These are phyloP conservation scores for Dermochelys coriacea DNA, from an alignment of 2,797 vertebrate species.

Conservation along the genomic window DNA sequence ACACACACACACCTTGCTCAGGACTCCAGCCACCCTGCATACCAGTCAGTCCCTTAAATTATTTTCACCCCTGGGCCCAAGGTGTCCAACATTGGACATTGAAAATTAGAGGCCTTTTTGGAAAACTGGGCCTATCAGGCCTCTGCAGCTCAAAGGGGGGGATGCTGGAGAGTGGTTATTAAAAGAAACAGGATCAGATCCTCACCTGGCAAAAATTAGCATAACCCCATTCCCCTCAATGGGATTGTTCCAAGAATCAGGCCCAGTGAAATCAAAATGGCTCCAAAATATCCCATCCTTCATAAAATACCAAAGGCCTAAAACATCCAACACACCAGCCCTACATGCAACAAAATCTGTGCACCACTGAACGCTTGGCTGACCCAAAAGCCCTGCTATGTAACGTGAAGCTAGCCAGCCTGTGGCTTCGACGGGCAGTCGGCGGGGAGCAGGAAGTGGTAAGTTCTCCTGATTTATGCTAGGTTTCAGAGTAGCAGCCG, in stretches of 20 bases:
- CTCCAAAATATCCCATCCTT: not conserved
- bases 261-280: not conserved
- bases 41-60: no score
- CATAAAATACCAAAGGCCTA: not conserved
- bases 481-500: no score
- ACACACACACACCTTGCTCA: no score
- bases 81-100: not conserved
- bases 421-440: not conserved
- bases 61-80: no score
- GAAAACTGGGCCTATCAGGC: not conserved
- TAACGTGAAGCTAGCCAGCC: not conserved
- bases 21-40: no score
- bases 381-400: not conserved
- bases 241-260: not conserved
- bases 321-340: not conserved
- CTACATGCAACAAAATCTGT: not conserved
- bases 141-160: accelerated
- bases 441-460: not conserved
- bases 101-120: not conserved
- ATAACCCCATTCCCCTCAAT: not conserved
- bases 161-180: not conserved
- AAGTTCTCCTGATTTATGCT: not conserved
- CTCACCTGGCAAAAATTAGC: not conserved
- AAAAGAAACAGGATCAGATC: not conserved
- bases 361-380: not conserved